These are phyloP conservation scores for Brachymystax lenok DNA, from an alignment of 2,797 vertebrate species.

Conservation along the genomic window DNA sequence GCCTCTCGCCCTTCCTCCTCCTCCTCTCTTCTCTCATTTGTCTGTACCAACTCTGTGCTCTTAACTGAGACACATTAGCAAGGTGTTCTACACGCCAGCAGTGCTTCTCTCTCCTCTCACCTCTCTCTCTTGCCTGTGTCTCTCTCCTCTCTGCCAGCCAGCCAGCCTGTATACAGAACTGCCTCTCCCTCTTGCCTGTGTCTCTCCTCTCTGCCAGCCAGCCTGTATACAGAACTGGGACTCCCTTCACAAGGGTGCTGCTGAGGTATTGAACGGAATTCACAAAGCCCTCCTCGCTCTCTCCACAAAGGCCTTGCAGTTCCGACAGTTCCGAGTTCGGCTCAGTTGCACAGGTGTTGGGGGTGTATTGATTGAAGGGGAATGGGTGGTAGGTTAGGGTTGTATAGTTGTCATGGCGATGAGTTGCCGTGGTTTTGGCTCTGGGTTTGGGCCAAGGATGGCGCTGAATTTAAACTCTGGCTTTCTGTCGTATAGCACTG, in stretches of 20 bases:
- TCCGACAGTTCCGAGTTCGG: no score
- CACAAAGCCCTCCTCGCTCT: no score
- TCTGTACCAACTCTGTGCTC: not conserved
- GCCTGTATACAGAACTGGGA: not conserved
- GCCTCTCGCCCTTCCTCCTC: not conserved
- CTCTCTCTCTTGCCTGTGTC: not conserved
- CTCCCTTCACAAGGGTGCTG: no score
- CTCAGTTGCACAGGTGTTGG: not conserved
- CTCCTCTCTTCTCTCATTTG: not conserved
- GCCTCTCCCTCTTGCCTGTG: no score
- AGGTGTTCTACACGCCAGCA: not conserved
- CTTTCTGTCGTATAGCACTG: not conserved
- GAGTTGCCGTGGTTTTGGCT: not conserved
- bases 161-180: not conserved
- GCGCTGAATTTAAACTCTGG: not conserved
- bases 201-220: not conserved
- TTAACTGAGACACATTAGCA: not conserved
- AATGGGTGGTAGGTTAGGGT: not conserved
- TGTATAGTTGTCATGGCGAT: conserved; percentile 7
- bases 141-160: not conserved
- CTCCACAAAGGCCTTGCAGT: no score
- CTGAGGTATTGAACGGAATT: no score
- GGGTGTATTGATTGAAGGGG: not conserved
- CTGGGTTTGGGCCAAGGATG: not conserved
- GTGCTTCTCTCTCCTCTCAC: not conserved